Evolutionary conservation across 2,113 vertebrate genomes (phyloP).

Genomic region (Macaca mulatta): DNA sequence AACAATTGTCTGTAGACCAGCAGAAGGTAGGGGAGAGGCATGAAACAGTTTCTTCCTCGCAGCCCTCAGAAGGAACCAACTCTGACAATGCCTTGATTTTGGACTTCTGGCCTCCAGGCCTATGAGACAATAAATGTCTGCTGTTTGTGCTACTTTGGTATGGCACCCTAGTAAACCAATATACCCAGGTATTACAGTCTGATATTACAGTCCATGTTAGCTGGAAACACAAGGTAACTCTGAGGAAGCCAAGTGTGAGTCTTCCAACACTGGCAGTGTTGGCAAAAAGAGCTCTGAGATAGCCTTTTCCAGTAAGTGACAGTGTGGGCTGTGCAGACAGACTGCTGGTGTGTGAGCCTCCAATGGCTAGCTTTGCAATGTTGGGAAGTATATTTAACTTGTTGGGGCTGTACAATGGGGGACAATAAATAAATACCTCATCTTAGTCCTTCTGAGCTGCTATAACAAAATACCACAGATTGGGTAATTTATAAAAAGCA

Average conservation of each 20-base stretch:
- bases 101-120: background rate
- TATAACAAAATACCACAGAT: too few species aligned
- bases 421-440: background rate
- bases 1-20: too few species aligned
- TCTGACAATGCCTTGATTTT: background rate
- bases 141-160: background rate
- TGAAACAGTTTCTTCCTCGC: background rate
- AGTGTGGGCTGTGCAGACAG: background rate
- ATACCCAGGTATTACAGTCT: background rate
- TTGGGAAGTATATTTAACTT: background rate
- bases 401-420: background rate
- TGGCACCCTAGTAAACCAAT: background rate
- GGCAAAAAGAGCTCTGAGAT: background rate
- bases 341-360: background rate
- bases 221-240: background rate
- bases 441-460: background rate
- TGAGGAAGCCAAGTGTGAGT: background rate
- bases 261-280: fast-evolving
- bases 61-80: background rate
- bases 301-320: background rate
- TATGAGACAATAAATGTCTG: background rate
- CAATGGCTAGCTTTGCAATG: background rate
- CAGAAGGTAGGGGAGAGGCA: background rate
- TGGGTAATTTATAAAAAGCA: background rate
- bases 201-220: background rate